These are phyloP conservation scores for Oxycera nigricornis DNA, from an alignment of 2,888 invertebrate species.

Conservation along the genomic window DNA sequence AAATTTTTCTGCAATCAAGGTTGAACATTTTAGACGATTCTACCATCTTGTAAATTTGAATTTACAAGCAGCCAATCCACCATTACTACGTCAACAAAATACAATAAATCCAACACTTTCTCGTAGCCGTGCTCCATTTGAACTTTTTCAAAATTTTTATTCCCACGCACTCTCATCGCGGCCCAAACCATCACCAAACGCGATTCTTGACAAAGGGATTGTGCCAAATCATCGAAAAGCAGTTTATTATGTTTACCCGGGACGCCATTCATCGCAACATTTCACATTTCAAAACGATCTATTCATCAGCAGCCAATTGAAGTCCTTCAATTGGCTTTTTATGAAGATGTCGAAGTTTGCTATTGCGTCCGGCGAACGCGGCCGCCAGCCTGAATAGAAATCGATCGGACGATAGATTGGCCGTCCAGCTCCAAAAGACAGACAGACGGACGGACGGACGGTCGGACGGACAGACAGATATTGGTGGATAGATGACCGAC, in stretches of 20 bases:
- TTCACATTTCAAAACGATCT: constrained; percentile 32
- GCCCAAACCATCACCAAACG: too few species aligned
- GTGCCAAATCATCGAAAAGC: constrained; percentile 24
- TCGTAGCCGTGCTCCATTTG: too few species aligned
- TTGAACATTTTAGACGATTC: too few species aligned
- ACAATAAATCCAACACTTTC: too few species aligned
- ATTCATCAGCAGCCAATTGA: constrained; percentile 32
- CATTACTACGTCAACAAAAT: too few species aligned
- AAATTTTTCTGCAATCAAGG: too few species aligned
- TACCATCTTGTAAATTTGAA: too few species aligned
- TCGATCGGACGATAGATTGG: constrained; percentile 28
- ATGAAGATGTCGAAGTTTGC: constrained; percentile 20
- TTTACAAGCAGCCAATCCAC: too few species aligned
- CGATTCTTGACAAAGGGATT: constrained; percentile 17
- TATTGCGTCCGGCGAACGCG: background rate
- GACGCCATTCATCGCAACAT: constrained; percentile 4
- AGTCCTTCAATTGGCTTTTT: constrained; percentile 40
- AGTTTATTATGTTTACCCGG: constrained; percentile 23
- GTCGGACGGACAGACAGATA: background rate
- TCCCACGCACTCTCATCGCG: too few species aligned
- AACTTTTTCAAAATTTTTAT: too few species aligned
- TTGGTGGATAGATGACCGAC: constrained; percentile 23
- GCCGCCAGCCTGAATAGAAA: constrained; percentile 9
- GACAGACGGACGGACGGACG: background rate
- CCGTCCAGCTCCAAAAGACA: constrained; percentile 1